Conservation (phyloP, 2,888 invertebrate genomes). For the Psylliodes chrysocephalus region DNA sequence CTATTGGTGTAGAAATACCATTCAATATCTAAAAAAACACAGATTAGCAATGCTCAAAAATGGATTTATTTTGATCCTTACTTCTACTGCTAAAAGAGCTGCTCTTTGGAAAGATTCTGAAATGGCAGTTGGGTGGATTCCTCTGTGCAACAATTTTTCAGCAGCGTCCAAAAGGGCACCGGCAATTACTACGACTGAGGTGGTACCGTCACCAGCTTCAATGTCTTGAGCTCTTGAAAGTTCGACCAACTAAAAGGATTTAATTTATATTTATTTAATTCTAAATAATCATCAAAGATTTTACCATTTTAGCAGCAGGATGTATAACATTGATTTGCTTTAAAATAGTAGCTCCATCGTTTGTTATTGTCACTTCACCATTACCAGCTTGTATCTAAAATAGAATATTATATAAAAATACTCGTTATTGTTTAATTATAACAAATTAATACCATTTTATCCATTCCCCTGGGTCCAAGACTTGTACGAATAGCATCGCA, state of each 20-base stretch:
- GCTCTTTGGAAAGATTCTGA: slow-evolving; percentile 96
- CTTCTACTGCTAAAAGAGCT: slow-evolving; percentile 75
- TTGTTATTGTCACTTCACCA: slow-evolving; percentile 99
- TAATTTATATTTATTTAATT: too few relatives aligned
- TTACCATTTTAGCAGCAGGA: slow-evolving; percentile 99
- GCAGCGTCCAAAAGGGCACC: slow-evolving; percentile 96
- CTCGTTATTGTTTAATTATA: neutral
- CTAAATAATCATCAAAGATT: slow-evolving; percentile 6
- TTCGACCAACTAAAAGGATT: slow-evolving; percentile 83
- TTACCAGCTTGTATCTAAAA: slow-evolving; percentile 92
- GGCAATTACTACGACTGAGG: slow-evolving; percentile 97
- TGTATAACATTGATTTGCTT: slow-evolving; percentile 99
- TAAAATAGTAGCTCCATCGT: slow-evolving; percentile 99
- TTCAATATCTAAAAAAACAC: slow-evolving; percentile 70
- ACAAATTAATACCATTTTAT: slow-evolving; percentile 89
- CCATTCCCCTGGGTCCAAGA: slow-evolving; percentile 98
- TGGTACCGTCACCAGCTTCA: slow-evolving; percentile 99
- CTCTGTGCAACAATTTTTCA: slow-evolving; percentile 89
- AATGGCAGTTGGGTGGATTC: slow-evolving; percentile 97
- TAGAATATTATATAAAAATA: neutral
- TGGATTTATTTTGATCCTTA: slow-evolving; percentile 42
- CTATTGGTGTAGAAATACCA: slow-evolving; percentile 86
- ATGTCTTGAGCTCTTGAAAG: slow-evolving; percentile 98
- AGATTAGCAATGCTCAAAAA: neutral
- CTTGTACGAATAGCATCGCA: slow-evolving; percentile 99